Conservation (phyloP, 2,888 invertebrate genomes). For the Ophioninae sp. region DNA sequence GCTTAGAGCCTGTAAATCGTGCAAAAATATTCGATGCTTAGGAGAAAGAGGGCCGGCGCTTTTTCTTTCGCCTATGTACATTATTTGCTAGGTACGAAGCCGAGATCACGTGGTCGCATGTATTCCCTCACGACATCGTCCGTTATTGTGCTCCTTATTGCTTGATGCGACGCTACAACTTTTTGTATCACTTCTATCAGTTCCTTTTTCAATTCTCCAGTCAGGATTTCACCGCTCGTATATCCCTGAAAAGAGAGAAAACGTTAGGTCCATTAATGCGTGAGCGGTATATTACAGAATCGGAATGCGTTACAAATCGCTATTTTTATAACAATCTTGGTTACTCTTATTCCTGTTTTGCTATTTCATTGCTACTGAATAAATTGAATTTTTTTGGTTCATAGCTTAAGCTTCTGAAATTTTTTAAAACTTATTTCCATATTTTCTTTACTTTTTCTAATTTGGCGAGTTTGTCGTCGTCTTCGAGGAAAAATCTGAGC, state of each 20-base stretch:
- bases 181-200: constrained; percentile 91
- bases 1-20: constrained; percentile 41
- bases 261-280: background rate
- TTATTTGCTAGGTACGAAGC: constrained; percentile 79
- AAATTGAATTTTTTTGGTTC: too few relatives aligned
- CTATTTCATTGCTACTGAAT: too few relatives aligned
- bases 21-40: constrained; percentile 54
- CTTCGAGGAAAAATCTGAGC: constrained; percentile 96
- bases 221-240: constrained; percentile 92
- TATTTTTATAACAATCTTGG: too few relatives aligned
- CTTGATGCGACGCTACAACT: constrained; percentile 91
- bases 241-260: constrained; percentile 84
- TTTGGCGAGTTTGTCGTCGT: constrained; percentile 91
- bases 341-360: too few relatives aligned
- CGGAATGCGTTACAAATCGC: too few relatives aligned
- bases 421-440: too few relatives aligned
- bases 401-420: too few relatives aligned
- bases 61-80: constrained; percentile 55
- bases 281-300: background rate
- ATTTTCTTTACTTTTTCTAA: constrained; percentile 83
- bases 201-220: constrained; percentile 96
- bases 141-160: constrained; percentile 89
- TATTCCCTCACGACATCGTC: constrained; percentile 92
- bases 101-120: constrained; percentile 91
- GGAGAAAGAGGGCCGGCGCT: background rate